Conservation (phyloP, 2,797 vertebrate species). For the Chelmon rostratus region DNA sequence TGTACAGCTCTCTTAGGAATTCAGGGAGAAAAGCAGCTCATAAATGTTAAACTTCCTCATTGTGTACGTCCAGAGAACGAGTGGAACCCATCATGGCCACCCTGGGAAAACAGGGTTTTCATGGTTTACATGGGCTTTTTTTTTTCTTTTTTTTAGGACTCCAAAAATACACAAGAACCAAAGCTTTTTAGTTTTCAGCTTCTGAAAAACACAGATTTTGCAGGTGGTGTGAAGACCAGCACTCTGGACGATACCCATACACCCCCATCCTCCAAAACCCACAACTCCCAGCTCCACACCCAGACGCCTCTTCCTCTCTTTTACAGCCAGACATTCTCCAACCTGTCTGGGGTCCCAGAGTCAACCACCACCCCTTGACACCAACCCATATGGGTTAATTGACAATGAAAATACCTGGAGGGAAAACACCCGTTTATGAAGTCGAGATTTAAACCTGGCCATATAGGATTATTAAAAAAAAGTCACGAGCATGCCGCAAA, state of each 20-base stretch:
- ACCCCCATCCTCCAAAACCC: constrained; percentile 47
- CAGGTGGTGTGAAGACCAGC: constrained; percentile 8
- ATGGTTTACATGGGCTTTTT: constrained; percentile 17
- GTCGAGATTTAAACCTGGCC: constrained; percentile 64
- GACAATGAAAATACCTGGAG: constrained; percentile 79
- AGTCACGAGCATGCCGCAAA: constrained; percentile 49
- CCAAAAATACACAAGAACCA: constrained; percentile 7
- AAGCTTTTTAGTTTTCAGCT: not conserved
- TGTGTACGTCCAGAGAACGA: constrained; percentile 11
- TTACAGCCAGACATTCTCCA: constrained; percentile 68
- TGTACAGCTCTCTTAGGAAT: constrained; percentile 17
- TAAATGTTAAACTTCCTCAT: constrained; percentile 8
- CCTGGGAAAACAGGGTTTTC: constrained; percentile 16
- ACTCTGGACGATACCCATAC: constrained; percentile 10
- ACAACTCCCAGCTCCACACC: constrained; percentile 56
- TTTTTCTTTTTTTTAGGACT: constrained; percentile 5
- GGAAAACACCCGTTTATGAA: constrained; percentile 56
- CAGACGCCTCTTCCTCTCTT: constrained; percentile 62
- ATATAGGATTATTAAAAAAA: constrained; percentile 69
- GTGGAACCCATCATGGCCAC: not conserved
- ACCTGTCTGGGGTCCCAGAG: constrained; percentile 67
- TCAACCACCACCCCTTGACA: constrained; percentile 76
- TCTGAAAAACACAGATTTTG: not conserved
- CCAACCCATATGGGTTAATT: constrained; percentile 78
- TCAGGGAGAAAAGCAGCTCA: constrained; percentile 5